A percentile compares a stretch with the other conserved stretches of the same genome.
phyloP scores from a whole-genome alignment of 2,888 invertebrate genomes.

The Nemotelus pantherinus region DNA sequence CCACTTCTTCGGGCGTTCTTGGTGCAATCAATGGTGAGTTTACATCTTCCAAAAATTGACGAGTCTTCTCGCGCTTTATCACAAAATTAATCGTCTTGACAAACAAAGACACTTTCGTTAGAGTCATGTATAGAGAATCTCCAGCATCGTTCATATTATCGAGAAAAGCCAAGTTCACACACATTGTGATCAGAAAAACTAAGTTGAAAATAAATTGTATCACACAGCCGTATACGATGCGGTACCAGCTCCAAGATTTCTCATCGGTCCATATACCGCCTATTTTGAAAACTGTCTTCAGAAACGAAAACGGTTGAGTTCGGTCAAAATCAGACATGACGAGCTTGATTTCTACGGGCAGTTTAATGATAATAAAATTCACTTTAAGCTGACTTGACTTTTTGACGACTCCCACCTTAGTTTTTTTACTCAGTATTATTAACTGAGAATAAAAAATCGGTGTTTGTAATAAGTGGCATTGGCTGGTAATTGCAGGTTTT shows the following conservation, averaged over 20 bases:
- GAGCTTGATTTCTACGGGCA: too few relatives aligned
- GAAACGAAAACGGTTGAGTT: conserved; percentile 4
- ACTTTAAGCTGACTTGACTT: too few relatives aligned
- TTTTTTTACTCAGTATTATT: too few relatives aligned
- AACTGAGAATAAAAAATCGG: too few relatives aligned
- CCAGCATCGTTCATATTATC: not conserved
- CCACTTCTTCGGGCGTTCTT: not conserved
- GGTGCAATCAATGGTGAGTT: not conserved
- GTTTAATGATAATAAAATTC: too few relatives aligned
- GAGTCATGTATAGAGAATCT: conserved; percentile 9
- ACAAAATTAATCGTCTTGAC: not conserved
- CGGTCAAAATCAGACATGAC: not conserved
- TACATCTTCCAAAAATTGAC: not conserved
- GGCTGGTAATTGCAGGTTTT: too few relatives aligned
- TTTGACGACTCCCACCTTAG: too few relatives aligned
- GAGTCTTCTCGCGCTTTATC: not conserved
- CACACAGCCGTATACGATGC: not conserved
- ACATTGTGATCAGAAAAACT: not conserved
- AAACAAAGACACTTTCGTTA: not conserved
- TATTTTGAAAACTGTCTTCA: not conserved
- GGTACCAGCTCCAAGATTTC: not conserved
- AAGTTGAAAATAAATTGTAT: too few relatives aligned
- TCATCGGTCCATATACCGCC: not conserved
- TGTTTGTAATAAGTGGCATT: too few relatives aligned
- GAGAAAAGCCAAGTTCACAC: not conserved